Evolutionary conservation across 2,113 vertebrate genomes (phyloP).

Genomic region (Tinamus guttatus): DNA sequence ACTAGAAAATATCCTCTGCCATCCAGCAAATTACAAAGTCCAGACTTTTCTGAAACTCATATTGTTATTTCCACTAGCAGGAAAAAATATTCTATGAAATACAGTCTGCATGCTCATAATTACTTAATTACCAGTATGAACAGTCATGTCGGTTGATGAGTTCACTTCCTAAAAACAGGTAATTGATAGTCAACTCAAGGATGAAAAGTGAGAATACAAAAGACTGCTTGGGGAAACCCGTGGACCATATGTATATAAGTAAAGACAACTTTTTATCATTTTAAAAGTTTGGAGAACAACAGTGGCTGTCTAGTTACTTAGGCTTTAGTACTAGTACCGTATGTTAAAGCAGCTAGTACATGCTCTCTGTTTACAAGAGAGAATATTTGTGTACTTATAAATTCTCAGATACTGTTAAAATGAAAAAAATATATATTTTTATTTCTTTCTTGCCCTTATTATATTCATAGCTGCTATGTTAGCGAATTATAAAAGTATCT

Average conservation of each 20-base stretch:
- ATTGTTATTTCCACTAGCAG: neutral
- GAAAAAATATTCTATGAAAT: neutral
- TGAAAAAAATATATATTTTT: slow-evolving; percentile 19
- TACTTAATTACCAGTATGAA: neutral
- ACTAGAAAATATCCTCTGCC: neutral
- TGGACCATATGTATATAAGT: neutral
- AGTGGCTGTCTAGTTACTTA: neutral
- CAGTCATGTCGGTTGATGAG: neutral
- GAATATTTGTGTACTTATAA: neutral
- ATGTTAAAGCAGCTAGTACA: slow-evolving; percentile 29
- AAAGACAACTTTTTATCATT: neutral
- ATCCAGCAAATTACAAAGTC: neutral
- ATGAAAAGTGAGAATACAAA: neutral
- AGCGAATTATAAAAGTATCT: neutral
- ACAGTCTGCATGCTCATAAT: neutral
- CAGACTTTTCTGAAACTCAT: neutral
- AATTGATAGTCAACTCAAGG: neutral
- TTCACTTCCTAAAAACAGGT: neutral
- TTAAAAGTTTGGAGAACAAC: neutral
- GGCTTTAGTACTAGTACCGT: neutral
- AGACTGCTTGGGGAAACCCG: neutral
- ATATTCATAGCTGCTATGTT: neutral
- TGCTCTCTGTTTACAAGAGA: slow-evolving; percentile 12
- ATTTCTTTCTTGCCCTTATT: neutral
- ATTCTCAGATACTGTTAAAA: slow-evolving; percentile 14